Evolutionary conservation across 1,140 invertebrate genomes (phyloP).

Genomic region (Augochlora pura): DNA sequence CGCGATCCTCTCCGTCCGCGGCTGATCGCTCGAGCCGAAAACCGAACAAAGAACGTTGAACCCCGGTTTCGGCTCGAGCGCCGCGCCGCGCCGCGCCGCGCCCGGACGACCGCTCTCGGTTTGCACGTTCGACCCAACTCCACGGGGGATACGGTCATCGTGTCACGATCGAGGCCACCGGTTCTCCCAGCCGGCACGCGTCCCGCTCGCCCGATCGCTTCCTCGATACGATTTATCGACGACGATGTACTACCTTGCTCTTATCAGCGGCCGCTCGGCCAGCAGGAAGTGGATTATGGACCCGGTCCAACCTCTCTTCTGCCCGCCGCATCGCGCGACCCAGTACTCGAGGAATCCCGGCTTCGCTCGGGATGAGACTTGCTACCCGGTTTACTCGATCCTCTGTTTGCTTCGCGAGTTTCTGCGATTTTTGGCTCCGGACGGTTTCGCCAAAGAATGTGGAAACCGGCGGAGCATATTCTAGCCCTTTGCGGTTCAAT

Average conservation of each 20-base stretch:
- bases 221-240: constrained; percentile 34
- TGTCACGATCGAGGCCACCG: constrained; percentile 40
- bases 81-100: not conserved
- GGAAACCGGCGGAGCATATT: too few relatives aligned
- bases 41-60: constrained; percentile 52
- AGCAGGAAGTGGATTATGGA: constrained; percentile 3
- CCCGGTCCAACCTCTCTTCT: not conserved
- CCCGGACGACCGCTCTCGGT: not conserved
- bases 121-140: constrained; percentile 31
- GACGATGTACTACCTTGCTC: not conserved
- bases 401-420: too few relatives aligned
- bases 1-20: constrained; percentile 44
- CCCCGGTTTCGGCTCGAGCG: constrained; percentile 30
- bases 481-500: too few relatives aligned
- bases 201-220: constrained; percentile 28
- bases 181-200: constrained; percentile 15
- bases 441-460: too few relatives aligned
- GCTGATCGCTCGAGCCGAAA: constrained; percentile 45
- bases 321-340: not conserved
- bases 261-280: not conserved
- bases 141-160: constrained; percentile 32
- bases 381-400: too few relatives aligned
- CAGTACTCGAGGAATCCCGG: not conserved
- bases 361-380: too few relatives aligned
- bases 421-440: too few relatives aligned